Percentiles rank a stretch among this genome's conserved stretches.
Conservation (phyloP, 2,113 vertebrate genomes). For the Xiphophorus hellerii region DNA sequence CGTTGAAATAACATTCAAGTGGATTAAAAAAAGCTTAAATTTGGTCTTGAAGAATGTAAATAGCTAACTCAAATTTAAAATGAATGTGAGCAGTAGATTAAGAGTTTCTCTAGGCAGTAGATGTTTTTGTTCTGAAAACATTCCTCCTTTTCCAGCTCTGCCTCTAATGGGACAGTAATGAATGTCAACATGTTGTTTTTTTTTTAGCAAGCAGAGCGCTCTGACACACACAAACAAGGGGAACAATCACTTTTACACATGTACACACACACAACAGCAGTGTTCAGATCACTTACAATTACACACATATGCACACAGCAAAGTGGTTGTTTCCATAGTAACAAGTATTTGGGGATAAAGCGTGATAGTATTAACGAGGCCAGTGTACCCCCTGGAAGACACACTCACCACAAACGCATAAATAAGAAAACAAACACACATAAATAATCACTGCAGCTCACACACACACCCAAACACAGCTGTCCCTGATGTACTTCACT, state of each 20-base stretch:
- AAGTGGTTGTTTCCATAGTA: slow-evolving; percentile 50
- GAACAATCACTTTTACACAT: slow-evolving; percentile 13
- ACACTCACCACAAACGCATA: slow-evolving; percentile 21
- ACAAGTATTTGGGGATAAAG: slow-evolving; percentile 47
- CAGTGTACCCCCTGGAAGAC: slow-evolving; percentile 30
- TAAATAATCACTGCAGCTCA: slow-evolving; percentile 17
- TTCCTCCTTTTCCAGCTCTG: neutral
- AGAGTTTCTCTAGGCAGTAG: neutral
- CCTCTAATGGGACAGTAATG: slow-evolving; percentile 5
- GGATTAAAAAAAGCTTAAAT: neutral
- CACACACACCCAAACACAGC: no score
- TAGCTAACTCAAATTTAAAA: neutral
- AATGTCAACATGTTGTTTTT: neutral
- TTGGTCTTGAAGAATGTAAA: neutral
- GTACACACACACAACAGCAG: slow-evolving; percentile 15
- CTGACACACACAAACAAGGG: slow-evolving; percentile 6
- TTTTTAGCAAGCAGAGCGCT: slow-evolving; percentile 14
- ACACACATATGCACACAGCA: slow-evolving; percentile 2
- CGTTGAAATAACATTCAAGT: no score
- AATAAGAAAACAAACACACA: slow-evolving; percentile 33
- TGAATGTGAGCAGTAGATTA: neutral
- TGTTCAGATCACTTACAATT: slow-evolving; percentile 2
- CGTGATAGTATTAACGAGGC: slow-evolving; percentile 37
- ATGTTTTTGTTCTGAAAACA: neutral
- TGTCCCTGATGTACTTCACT: neutral